phyloP scores from a whole-genome alignment of 2,888 invertebrate species.

The Plebejus melissa region DNA sequence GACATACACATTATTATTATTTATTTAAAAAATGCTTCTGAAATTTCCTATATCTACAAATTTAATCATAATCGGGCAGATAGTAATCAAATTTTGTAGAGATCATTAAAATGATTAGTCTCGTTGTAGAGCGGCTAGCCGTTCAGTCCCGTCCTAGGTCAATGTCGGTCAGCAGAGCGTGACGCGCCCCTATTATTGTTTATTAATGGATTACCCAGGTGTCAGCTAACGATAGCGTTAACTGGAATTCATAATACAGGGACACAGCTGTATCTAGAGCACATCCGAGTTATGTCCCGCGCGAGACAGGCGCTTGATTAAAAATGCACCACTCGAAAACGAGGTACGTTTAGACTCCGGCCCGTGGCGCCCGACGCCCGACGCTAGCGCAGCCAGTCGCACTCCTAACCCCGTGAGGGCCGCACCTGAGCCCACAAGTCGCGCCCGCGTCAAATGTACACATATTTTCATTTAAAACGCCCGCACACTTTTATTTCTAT shows the following conservation, averaged over 20 bases:
- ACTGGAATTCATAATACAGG: slow-evolving; percentile 74
- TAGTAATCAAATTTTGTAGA: background rate
- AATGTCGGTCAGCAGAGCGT: slow-evolving; percentile 38
- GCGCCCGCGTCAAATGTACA: slow-evolving; percentile 7
- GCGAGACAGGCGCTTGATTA: slow-evolving; percentile 73
- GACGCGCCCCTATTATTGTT: slow-evolving; percentile 55
- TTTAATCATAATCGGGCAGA: background rate
- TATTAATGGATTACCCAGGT: slow-evolving; percentile 70
- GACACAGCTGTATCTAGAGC: slow-evolving; percentile 70
- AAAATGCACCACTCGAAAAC: slow-evolving; percentile 76
- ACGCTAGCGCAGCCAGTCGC: slow-evolving; percentile 67
- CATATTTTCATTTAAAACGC: slow-evolving; percentile 6
- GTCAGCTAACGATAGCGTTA: slow-evolving; percentile 76
- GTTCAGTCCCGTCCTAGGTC: background rate
- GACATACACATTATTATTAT: no score
- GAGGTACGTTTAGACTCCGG: slow-evolving; percentile 57
- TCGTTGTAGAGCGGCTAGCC: background rate
- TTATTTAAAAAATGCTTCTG: no score
- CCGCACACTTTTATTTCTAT: background rate
- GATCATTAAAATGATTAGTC: background rate
- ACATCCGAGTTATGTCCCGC: slow-evolving; percentile 75
- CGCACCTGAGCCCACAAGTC: slow-evolving; percentile 51
- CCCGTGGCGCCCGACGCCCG: slow-evolving; percentile 45
- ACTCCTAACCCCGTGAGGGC: slow-evolving; percentile 43
- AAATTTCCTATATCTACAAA: no score